Evolutionary conservation across 2,888 invertebrate genomes (phyloP), one percentile per base, ranked within the genome.

Genomic region (Lypha dubia): DNA sequence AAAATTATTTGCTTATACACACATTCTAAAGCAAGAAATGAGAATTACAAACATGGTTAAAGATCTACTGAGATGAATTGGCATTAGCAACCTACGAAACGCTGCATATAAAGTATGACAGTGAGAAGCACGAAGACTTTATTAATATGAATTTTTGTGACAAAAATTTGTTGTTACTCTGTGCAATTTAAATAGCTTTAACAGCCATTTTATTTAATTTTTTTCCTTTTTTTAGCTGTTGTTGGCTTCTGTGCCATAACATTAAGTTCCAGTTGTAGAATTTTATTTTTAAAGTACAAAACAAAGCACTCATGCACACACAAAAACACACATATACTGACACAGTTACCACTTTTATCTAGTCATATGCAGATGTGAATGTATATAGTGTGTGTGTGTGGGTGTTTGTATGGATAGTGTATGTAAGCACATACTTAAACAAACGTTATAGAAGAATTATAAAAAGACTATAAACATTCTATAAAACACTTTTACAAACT

Each of bases 381-480:
- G 1, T 68, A 22, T 51, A 0, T 28, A n/a, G 49, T 56, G 3
- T 22, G 22, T 46, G 15, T 46, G 22, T 38, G 22, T 24, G 24
- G 60, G 5, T 41, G 41, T n/a, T n/a, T n/a, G n/a, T n/a, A n/a
- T n/a, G n/a, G n/a, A n/a, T n/a, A 13, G 0, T 41, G n/a, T 32
- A 2, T 44, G 13, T 53, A 9, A 2, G 24, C 49, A 53, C 35
- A 28, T 63, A 56, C 44, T 58, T 35, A 38, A 49, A 17, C 58
- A 67, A 44, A 35, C 24, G 13, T 44, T 49, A 32, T 28, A 68
- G 28, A 68, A 60, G 76, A 24, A 67, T 58, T 67, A 17, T 15
- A 49, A 58, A 77, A 58, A 32, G 49, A 63, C 63, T 15, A 71
- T 71, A 79, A 58, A 77, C 76, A 60, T 77, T 60, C 15, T 68